These are phyloP conservation scores for Rhabdornis inornatus DNA, from an alignment of 2,113 vertebrate genomes.

Conservation along the genomic window DNA sequence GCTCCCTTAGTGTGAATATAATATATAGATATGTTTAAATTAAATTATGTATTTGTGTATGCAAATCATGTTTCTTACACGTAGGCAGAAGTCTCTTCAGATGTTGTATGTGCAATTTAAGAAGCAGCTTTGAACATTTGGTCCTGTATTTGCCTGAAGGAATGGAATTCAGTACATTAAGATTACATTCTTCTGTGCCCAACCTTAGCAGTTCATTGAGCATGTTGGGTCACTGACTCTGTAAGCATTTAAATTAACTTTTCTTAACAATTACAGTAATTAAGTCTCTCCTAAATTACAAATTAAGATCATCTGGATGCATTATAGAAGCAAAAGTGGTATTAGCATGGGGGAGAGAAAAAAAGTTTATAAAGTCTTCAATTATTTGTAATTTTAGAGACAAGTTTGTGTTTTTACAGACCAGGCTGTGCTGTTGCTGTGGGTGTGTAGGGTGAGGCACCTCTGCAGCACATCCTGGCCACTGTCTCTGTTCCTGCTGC, in stretches of 20 bases:
- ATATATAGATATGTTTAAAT: neutral
- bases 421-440: neutral
- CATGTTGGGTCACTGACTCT: conserved; percentile 25
- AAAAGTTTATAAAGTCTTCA: neutral
- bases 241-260: conserved; percentile 50
- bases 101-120: conserved; percentile 24
- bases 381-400: neutral
- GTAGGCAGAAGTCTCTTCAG: conserved; percentile 15
- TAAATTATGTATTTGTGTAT: neutral
- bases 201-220: conserved; percentile 6
- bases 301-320: conserved; percentile 50
- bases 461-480: neutral
- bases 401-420: neutral
- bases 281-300: conserved; percentile 48
- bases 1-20: neutral
- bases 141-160: conserved; percentile 9
- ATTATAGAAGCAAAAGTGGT: neutral
- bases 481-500: neutral
- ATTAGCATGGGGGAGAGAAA: neutral
- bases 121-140: conserved; percentile 36
- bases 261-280: conserved; percentile 48
- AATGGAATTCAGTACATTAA: conserved; percentile 21
- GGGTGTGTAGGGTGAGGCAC: neutral
- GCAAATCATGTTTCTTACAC: neutral
- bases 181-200: conserved; percentile 15